Evolutionary conservation across 2,888 invertebrate genomes (phyloP), one percentile per base, ranked within the genome.

Genomic region (Endomychus coccineus): DNA sequence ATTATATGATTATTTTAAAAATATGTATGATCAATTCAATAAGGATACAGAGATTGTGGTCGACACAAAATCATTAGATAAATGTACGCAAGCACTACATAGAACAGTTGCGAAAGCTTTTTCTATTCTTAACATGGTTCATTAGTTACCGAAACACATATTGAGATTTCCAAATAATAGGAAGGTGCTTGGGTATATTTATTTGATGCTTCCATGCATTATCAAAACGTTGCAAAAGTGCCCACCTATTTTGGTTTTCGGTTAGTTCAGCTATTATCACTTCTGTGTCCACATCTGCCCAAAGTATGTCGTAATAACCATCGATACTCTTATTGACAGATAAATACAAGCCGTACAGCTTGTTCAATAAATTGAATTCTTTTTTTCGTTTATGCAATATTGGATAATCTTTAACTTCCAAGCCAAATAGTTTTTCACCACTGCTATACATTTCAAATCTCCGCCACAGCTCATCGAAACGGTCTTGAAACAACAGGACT

Each of bases 171-270:
- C n/a, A n/a, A n/a, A n/a, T n/a, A n/a, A n/a, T n/a, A n/a, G n/a
- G n/a, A n/a, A n/a, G n/a, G n/a, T n/a, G n/a, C n/a, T n/a, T n/a
- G n/a, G n/a, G n/a, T n/a, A n/a, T n/a, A n/a, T n/a, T n/a, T n/a
- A n/a, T n/a, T n/a, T n/a, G n/a, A n/a, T n/a, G n/a, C n/a, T n/a
- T n/a, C n/a, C n/a, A n/a, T n/a, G n/a, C n/a, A n/a, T n/a, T n/a
- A n/a, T n/a, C n/a, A n/a, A n/a, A n/a, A n/a, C n/a, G n/a, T n/a
- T n/a, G n/a, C n/a, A n/a, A n/a, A n/a, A n/a, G n/a, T n/a, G n/a
- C n/a, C n/a, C n/a, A 82, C 81, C 78, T 81, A 48, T 80, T 69
- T 66, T 90, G 88, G 59, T 90, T 91, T 28, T 92, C 91, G 6
- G 74, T 67, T 32, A 92, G 64, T 58, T 91, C 89, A 0, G 74